phyloP scores from a whole-genome alignment of 2,797 vertebrate species.

The Enteromius trimaculatus region DNA sequence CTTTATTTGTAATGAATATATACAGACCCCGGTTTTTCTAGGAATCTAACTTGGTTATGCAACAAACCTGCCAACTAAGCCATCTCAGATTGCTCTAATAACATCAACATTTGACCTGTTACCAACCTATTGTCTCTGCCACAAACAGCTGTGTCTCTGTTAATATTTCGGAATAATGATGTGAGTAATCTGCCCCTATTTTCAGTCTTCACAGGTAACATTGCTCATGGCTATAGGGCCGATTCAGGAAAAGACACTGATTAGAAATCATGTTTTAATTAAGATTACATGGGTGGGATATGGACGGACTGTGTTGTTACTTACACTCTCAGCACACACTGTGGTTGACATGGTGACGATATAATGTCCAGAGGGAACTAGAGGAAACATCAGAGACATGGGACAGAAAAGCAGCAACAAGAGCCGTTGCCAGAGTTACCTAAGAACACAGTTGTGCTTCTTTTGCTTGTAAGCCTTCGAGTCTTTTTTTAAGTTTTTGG shows the following conservation, averaged over 20 bases:
- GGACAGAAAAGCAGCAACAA: conserved; percentile 9
- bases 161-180: conserved; percentile 9
- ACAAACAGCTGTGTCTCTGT: not conserved
- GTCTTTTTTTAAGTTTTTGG: conserved; percentile 21
- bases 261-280: conserved; percentile 15
- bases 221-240: not conserved
- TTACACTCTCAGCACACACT: not conserved
- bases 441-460: conserved; percentile 4
- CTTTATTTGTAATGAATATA: conserved; percentile 21
- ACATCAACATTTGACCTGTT: not conserved
- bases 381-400: conserved; percentile 30
- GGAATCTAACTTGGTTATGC: conserved; percentile 31
- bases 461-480: conserved; percentile 8
- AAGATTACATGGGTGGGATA: not conserved
- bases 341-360: not conserved
- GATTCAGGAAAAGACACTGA: not conserved
- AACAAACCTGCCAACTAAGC: conserved; percentile 22
- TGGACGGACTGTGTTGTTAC: not conserved
- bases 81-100: conserved; percentile 32
- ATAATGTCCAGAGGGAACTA: conserved; percentile 9
- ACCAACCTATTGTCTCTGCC: conserved; percentile 1
- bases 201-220: not conserved
- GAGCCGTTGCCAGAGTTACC: conserved; percentile 11
- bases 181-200: not conserved
- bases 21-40: not conserved